Conservation (phyloP, 2,113 vertebrate species). For the Mormyrus lacerda region DNA sequence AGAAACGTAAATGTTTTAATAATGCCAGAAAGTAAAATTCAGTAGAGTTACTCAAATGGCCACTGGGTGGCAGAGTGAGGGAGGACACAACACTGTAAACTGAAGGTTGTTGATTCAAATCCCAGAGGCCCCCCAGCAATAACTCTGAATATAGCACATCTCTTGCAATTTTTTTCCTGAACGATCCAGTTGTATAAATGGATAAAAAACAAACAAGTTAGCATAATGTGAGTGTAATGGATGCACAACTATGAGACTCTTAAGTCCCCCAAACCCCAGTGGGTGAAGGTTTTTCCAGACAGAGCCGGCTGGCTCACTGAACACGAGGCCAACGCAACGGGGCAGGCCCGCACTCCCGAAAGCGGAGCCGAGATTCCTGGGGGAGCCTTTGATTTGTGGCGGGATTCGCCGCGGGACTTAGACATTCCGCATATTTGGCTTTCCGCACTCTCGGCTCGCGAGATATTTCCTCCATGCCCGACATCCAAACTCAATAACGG, state of each 20-base stretch:
- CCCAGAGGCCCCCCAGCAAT: background rate
- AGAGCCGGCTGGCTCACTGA: background rate
- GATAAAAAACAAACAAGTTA: background rate
- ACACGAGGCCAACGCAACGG: background rate
- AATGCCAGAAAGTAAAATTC: background rate
- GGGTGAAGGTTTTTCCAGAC: conserved; percentile 1
- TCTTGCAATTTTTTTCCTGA: background rate
- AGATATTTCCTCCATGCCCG: background rate
- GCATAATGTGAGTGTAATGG: background rate
- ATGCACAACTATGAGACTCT: background rate
- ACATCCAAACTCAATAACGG: background rate
- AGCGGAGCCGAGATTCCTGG: background rate
- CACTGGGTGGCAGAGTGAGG: background rate
- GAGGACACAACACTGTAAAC: background rate
- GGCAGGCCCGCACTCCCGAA: background rate
- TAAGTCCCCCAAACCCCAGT: background rate
- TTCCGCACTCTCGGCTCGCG: background rate
- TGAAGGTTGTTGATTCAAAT: background rate
- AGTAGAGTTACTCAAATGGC: background rate
- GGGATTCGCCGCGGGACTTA: background rate
- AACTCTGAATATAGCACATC: background rate
- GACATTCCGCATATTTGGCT: background rate
- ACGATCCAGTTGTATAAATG: background rate
- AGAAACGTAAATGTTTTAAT: background rate
- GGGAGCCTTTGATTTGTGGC: conserved; percentile 5